phyloP scores from a whole-genome alignment of 37 sponge, comb jelly and placozoan genomes.

The Mnemiopsis leidyi region DNA sequence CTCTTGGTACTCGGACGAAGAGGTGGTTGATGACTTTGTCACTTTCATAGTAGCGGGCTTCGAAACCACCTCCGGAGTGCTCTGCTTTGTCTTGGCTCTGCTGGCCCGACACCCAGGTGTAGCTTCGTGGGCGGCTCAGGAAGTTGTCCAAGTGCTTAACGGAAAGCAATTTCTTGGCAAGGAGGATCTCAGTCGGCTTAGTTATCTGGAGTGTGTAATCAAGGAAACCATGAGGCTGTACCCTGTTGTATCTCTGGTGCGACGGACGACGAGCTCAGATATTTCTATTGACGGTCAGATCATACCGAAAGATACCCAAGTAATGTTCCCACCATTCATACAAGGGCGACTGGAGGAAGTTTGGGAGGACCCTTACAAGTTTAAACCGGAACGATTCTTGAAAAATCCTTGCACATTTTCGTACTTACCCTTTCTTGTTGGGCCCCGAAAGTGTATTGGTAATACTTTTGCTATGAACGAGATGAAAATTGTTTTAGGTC shows the following conservation, averaged over 20 bases:
- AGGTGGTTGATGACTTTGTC: constrained; percentile 68
- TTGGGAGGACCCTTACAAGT: neutral
- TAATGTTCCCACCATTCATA: neutral
- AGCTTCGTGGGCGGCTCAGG: constrained; percentile 70
- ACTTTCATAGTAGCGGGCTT: constrained; percentile 78
- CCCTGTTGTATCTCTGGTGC: neutral
- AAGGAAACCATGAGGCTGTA: constrained; percentile 7
- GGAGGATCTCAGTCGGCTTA: neutral
- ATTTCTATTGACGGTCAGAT: neutral
- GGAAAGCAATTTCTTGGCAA: constrained; percentile 66
- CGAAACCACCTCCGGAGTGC: constrained; percentile 77
- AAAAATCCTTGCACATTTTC: neutral
- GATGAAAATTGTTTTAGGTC: neutral
- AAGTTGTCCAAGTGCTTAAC: constrained; percentile 71
- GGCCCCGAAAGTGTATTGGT: constrained; percentile 30
- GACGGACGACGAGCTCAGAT: neutral
- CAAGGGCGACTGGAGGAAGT: neutral
- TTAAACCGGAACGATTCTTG: constrained; percentile 9
- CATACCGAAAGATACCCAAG: neutral
- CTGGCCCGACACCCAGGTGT: constrained; percentile 74
- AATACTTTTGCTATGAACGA: constrained; percentile 12
- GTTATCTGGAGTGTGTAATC: constrained; percentile 7
- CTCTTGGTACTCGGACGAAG: constrained; percentile 65
- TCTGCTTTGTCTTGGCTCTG: constrained; percentile 72
- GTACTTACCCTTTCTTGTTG: neutral